Evolutionary conservation across 2,113 vertebrate species (phyloP), one percentile per base, ranked within the genome.

Genomic region (Daubentonia madagascariensis): DNA sequence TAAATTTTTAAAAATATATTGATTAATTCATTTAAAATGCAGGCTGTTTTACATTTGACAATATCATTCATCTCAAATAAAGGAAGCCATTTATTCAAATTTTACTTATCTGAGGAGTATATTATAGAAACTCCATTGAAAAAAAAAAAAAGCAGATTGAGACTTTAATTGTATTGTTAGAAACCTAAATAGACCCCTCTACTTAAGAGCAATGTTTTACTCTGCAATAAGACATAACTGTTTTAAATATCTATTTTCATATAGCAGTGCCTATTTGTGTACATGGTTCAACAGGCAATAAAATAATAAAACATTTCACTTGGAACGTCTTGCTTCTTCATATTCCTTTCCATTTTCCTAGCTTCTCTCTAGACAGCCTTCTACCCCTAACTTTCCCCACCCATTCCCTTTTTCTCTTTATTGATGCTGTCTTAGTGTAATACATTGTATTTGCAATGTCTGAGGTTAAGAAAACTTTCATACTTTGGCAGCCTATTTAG

Each of bases 41-140:
- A 85, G 52, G 61, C 30, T 96, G 75, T 59, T 92, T 91, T 63
- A 78, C n/a, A 94, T 43, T 90, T 87, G 25, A 91, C 72, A 63
- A 18, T 30, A 73, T 76, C n/a, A n/a, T 73, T 94, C 10, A 25
- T n/a, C 48, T 95, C 30, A 84, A 91, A 83, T 68, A 65, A 96
- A 89, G 37, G 10, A 95, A 80, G 35, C 8, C 30, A 95, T 73
- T 95, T 70, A 40, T 80, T 52, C 80, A 84, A 92, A 57, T 92
- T 91, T 92, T 89, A 85, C 70, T 96, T 95, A 94, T 84, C 57
- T 76, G 8, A 86, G 35, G 28, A 68, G 3, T 63, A 18, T 52
- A 68, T 43, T 13, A 76, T 37, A 92, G 45, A 92, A 92, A 37
- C 20, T 86, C 48, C 40, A 12, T 54, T 89, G 10, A 30, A 30